phyloP scores from a whole-genome alignment of 2,797 vertebrate species.

The Poecilia gillii region DNA sequence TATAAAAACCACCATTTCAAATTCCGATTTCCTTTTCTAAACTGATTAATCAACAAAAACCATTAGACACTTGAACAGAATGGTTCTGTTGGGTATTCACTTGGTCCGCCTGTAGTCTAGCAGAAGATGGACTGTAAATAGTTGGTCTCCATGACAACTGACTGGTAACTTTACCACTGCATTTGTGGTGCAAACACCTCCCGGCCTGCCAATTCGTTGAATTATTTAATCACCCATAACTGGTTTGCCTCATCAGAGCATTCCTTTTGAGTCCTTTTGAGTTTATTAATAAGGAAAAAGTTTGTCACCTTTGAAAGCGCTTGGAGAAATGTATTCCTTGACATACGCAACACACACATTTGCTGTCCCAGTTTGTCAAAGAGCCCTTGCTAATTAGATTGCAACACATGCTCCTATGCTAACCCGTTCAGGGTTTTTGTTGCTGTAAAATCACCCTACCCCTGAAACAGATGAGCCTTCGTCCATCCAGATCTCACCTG shows the following conservation, averaged over 20 bases:
- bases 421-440: neutral
- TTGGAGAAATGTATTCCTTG: neutral
- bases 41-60: neutral
- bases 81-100: neutral
- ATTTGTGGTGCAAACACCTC: neutral
- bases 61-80: neutral
- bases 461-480: neutral
- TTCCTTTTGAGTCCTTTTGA: neutral
- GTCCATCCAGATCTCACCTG: neutral
- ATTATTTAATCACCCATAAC: neutral
- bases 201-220: neutral
- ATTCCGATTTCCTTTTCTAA: neutral
- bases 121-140: neutral
- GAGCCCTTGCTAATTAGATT: neutral
- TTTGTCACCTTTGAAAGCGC: neutral
- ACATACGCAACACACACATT: neutral
- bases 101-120: too few relatives aligned
- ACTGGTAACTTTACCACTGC: neutral
- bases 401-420: neutral
- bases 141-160: neutral
- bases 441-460: neutral
- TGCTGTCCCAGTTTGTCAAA: neutral
- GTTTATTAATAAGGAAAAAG: neutral
- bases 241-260: neutral
- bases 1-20: neutral